Evolutionary conservation across 2,113 vertebrate genomes (phyloP), one percentile per base, ranked within the genome.

Genomic region (Prochilodus magdalenae): DNA sequence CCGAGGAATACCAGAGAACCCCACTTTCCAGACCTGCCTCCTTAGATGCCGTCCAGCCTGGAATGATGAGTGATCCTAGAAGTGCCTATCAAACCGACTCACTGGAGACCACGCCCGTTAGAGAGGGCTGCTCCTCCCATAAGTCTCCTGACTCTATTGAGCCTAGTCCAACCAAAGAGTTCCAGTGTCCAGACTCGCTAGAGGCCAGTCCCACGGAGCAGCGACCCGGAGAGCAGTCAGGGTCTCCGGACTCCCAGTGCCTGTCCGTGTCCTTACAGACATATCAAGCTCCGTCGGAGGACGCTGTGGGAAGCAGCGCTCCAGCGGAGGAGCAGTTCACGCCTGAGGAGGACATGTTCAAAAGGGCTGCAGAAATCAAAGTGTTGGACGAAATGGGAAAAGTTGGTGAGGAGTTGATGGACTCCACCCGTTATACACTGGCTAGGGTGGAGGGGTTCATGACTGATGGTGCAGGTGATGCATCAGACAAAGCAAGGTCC

Each of bases 111-210:
- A 98, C 96, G 89, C 97, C 97, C 33, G 86, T 96, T 53, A 89
- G 93, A 78, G 97, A 98, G 89, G 97, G 98, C 80, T 93, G 92
- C 67, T 99, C 97, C 16, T 98, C 97, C 66, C 94, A 94, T 85
- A 98, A 96, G 92, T 97, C 97, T 0, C 98, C 98, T 0, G 98
- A 99, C 91, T 99, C 98, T 77, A 94, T 99, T 89, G 98, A 99
- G 79, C 96, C 97, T 85, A 99, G 98, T 81, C 97, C 98, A 74
- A 95, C 93, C 72, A 95, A 94, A 84, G 97, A 98, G 81, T 98
- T 96, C 24, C 96, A 96, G 80, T 97, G 96, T 86, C 92, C 90
- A 0, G 98, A 99, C 84, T 99, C 98, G 77, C 95, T 99, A 79
- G 98, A 99, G 86, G 95, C 90, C 87, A 98, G 98, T 88, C 98